Percentiles rank a stretch among this genome's conserved stretches.
phyloP scores from a whole-genome alignment of 2,797 vertebrate species.

The Anas bahamensis region DNA sequence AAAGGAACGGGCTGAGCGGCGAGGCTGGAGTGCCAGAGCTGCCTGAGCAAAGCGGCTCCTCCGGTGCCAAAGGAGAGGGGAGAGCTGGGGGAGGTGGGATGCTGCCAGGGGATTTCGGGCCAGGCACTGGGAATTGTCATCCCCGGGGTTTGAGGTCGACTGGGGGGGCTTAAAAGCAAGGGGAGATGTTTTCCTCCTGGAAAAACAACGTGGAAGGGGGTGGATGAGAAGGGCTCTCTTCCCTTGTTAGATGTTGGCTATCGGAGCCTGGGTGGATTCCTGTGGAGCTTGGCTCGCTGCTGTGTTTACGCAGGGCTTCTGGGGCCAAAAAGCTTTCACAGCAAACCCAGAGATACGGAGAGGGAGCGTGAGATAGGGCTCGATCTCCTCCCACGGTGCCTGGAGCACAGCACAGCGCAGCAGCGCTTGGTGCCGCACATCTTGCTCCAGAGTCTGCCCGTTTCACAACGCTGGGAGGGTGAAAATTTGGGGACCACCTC shows the following conservation, averaged over 20 bases:
- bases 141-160: neutral
- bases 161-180: neutral
- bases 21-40: neutral
- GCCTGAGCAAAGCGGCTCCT: neutral
- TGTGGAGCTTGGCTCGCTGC: neutral
- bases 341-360: neutral
- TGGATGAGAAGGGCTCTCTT: neutral
- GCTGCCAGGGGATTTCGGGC: neutral
- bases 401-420: neutral
- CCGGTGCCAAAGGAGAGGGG: neutral
- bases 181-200: neutral
- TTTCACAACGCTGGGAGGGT: neutral
- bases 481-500: neutral
- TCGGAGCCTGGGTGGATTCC: neutral
- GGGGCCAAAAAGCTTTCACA: conserved; percentile 16
- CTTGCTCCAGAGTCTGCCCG: neutral
- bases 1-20: neutral
- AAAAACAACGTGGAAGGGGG: neutral
- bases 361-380: neutral
- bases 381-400: neutral
- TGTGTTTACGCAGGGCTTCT: neutral
- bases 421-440: neutral
- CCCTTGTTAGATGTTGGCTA: neutral
- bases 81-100: neutral
- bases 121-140: neutral